Evolutionary conservation across 2,797 vertebrate genomes (phyloP), one percentile per base, ranked within the genome.

Genomic region (Brotula barbata): DNA sequence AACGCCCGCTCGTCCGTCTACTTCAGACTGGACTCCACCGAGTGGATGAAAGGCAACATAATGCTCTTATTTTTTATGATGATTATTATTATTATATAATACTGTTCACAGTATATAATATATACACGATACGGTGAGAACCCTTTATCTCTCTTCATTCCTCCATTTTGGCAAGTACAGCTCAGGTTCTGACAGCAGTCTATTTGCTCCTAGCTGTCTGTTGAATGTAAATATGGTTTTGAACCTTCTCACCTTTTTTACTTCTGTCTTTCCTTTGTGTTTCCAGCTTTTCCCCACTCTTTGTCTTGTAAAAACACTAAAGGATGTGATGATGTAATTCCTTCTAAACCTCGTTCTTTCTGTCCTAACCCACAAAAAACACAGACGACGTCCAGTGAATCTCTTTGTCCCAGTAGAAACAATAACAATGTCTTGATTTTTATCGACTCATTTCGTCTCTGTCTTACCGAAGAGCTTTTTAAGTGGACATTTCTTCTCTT

Each of bases 61-160:
- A 80, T 68, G 47, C 9, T 69, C 3, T 73, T 80, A 67, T 82
- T 82, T 81, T 81, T 77, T 61, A 72, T 73, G 53, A 58, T 52
- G 64, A 73, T 81, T 68, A 83, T 77, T 41, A 84, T 81, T 68
- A 83, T 77, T 41, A 84, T 75, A 82, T 59, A 39, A 82, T 88
- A 87, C 78, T 87, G 81, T 82, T 84, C 77, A 73, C 81, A 89
- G 81, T 82, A 76, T 81, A 64, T 77, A 42, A 68, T 45, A 68
- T 62, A 78, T 75, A 64, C 70, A 76, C 83, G 66, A 85, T 78
- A 88, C 76, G 81, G 88, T 78, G 71, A 88, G 86, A 85, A 81
- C 58, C 73, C 73, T 39, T 76, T 3, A 51, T n/a, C 73, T 66
- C 17, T 4, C 17, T 2, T 47, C 31, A 20, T 28, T 52, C 63